phyloP scores from a whole-genome alignment of 2,113 vertebrate species.

The Pica pica region DNA sequence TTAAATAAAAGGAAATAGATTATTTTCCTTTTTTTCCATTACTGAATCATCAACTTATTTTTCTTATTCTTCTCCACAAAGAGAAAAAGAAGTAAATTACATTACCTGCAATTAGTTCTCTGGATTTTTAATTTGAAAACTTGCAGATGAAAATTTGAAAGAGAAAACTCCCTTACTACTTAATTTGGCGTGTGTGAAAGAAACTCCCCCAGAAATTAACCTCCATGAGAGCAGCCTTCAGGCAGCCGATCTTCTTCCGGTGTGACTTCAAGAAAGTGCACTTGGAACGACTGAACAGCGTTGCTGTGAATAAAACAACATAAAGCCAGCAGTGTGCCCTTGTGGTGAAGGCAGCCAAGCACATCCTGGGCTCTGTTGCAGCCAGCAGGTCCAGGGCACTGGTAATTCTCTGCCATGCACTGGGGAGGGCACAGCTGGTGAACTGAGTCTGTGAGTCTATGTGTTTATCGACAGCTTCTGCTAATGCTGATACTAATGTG shows the following conservation, averaged over 20 bases:
- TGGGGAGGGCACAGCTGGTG: rapidly evolving
- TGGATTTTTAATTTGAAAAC: not conserved
- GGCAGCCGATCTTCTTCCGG: not conserved
- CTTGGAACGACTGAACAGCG: not conserved
- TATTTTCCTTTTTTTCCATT: not conserved
- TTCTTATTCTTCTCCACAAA: not conserved
- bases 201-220: not conserved
- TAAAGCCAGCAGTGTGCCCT: not conserved
- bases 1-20: not conserved
- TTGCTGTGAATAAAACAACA: not conserved
- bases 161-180: not conserved
- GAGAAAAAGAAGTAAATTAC: not conserved
- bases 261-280: not conserved
- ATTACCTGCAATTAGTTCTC: not conserved
- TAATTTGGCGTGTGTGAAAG: rapidly evolving
- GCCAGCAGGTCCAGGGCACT: not conserved
- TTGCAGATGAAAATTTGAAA: not conserved
- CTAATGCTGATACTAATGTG: not conserved
- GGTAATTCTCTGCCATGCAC: not conserved
- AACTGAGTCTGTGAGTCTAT: not conserved
- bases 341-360: not conserved
- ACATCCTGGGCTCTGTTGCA: not conserved
- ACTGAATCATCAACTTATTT: not conserved
- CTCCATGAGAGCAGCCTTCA: not conserved
- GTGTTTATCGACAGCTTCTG: not conserved